Percentiles rank a stretch among this genome's conserved stretches.
phyloP scores from a whole-genome alignment of 2,797 vertebrate species.

The Leptoclinus maculatus region DNA sequence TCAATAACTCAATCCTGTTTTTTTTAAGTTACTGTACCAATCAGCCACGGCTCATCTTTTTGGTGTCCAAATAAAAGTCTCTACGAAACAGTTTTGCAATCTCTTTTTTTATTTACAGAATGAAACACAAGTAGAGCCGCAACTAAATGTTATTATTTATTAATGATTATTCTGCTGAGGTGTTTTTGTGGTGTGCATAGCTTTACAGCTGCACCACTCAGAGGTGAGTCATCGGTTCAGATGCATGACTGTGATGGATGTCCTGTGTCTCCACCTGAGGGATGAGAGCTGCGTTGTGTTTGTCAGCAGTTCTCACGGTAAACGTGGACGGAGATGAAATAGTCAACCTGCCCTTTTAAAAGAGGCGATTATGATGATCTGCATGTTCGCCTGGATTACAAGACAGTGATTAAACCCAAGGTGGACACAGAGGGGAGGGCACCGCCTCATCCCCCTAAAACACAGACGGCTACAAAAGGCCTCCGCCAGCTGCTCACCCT shows the following conservation, averaged over 20 bases:
- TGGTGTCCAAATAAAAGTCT: constrained; percentile 62
- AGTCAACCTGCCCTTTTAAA: constrained; percentile 50
- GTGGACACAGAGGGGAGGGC: constrained; percentile 57
- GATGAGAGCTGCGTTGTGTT: constrained; percentile 38
- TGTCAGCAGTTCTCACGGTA: constrained; percentile 70
- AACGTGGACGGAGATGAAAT: constrained; percentile 25
- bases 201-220: background rate
- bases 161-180: background rate
- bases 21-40: background rate
- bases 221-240: constrained; percentile 1
- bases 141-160: background rate
- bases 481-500: constrained; percentile 12
- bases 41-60: constrained; percentile 13
- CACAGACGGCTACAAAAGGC: constrained; percentile 73
- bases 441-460: constrained; percentile 30
- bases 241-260: background rate
- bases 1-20: constrained; percentile 16
- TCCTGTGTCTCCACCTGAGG: constrained; percentile 39
- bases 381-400: constrained; percentile 72
- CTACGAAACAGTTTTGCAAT: constrained; percentile 11
- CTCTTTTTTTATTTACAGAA: constrained; percentile 26
- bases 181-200: background rate
- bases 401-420: constrained; percentile 70
- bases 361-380: constrained; percentile 65
- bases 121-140: constrained; percentile 22